Evolutionary conservation across 2,888 invertebrate species (phyloP).

Genomic region (Phaedon cochleariae): DNA sequence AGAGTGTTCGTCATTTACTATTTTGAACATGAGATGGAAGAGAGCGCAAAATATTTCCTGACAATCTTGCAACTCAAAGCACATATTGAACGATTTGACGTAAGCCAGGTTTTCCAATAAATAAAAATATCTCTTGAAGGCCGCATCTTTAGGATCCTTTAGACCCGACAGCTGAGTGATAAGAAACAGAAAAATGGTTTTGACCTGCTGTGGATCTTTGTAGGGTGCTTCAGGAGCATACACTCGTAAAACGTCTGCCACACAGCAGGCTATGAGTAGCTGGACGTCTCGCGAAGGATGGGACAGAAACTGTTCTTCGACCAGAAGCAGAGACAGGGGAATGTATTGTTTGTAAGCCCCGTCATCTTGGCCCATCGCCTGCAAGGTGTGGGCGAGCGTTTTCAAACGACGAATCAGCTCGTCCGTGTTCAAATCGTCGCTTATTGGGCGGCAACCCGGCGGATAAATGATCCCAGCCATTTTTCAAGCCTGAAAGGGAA

Average conservation of each 20-base stretch:
- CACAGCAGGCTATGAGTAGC: conserved; percentile 94
- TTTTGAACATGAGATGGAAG: conserved; percentile 93
- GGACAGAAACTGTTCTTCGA: conserved; percentile 90
- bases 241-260: conserved; percentile 94
- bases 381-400: conserved; percentile 91
- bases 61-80: conserved; percentile 96
- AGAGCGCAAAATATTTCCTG: conserved; percentile 95
- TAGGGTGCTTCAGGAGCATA: conserved; percentile 98
- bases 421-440: conserved; percentile 94
- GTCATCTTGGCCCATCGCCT: conserved; percentile 97
- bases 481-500: conserved; percentile 33
- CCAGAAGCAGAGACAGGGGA: conserved; percentile 89
- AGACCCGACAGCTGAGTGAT: conserved; percentile 93
- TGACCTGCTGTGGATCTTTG: conserved; percentile 93
- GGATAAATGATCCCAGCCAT: conserved; percentile 94
- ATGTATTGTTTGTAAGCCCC: conserved; percentile 92
- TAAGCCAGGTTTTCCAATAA: conserved; percentile 95
- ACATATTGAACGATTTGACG: conserved; percentile 98
- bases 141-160: conserved; percentile 95
- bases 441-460: conserved; percentile 92
- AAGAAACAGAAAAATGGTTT: conserved; percentile 91
- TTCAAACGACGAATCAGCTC: conserved; percentile 94
- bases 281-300: conserved; percentile 93
- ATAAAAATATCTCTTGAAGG: conserved; percentile 97
- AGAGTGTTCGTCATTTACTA: conserved; percentile 96